Evolutionary conservation across 2,113 vertebrate species (phyloP), one percentile per base, ranked within the genome.

Genomic region (Nansenia antarctica): DNA sequence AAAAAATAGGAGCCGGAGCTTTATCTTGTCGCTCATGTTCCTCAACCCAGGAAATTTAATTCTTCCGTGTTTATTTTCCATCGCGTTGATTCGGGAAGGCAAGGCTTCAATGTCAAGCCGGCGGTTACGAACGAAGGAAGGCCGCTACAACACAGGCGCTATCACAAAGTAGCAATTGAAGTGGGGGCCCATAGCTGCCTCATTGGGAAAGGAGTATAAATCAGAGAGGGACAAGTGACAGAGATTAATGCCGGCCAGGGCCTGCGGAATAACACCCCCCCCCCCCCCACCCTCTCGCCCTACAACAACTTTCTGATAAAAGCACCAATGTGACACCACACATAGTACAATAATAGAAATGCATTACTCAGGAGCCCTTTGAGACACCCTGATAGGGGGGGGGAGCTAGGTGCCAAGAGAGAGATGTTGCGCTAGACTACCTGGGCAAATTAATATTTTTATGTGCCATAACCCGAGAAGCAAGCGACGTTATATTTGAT

Each of bases 171-270:
- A 86, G 82, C 82, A 82, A 85, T 80, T 85, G 85, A 84, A 89
- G 82, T 59, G 78, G 84, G 79, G 78, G 82, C 82, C n/a, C 75
- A 32, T 73, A 63, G 75, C 80, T 72, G 70, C 81, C 82, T 88
- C 84, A 85, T 87, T 89, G 86, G 85, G 82, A 79, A n/a, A 84
- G 78, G 86, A 85, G 89, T 84, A 91, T 92, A 91, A 91, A 91
- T 92, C 89, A 92, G 88, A 87, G 83, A 74, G 83, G n/a, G 90
- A 90, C 89, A 89, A 86, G 89, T 89, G 91, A 91, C 90, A 88
- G 77, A 91, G 90, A 92, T 90, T 88, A 91, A 91, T 91, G 85
- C 83, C 73, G 70, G 81, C 74, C 85, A 67, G 5, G 79, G 87
- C 81, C 75, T 80, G 81, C 81, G 62, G 67, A 91, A 89, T 89